Conservation (phyloP, 2,888 invertebrate species). For the Ametastegia equiseti region DNA sequence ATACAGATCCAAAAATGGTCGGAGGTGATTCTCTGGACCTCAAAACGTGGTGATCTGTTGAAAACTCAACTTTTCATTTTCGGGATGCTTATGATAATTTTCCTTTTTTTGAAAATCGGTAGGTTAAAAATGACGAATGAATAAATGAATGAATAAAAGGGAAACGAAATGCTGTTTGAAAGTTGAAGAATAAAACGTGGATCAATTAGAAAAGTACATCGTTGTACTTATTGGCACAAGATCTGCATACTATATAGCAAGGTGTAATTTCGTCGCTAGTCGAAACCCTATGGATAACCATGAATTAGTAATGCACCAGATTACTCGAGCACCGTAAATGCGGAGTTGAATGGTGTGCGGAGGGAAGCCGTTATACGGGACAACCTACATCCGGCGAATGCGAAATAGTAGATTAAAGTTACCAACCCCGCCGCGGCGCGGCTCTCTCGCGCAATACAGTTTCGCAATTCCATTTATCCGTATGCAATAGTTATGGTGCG, state of each 20-base stretch:
- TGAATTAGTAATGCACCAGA: background rate
- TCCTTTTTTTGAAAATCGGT: too few relatives aligned
- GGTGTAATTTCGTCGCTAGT: background rate
- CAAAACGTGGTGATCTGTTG: too few relatives aligned
- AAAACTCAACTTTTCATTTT: too few relatives aligned
- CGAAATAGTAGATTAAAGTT: conserved; percentile 59
- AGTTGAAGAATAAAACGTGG: too few relatives aligned
- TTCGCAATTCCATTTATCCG: conserved; percentile 67
- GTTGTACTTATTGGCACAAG: background rate
- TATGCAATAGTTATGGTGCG: conserved; percentile 65
- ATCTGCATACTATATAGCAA: background rate
- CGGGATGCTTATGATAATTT: too few relatives aligned
- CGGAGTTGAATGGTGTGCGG: background rate
- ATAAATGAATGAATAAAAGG: too few relatives aligned
- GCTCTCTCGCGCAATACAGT: conserved; percentile 55
- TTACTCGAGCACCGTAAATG: conserved; percentile 1
- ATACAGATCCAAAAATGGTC: too few relatives aligned
- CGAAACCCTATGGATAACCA: background rate
- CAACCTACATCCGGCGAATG: background rate
- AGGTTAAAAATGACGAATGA: too few relatives aligned
- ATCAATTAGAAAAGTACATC: too few relatives aligned
- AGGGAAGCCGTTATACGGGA: background rate
- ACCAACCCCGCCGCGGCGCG: conserved; percentile 48
- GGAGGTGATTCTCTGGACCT: too few relatives aligned
- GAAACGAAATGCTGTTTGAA: too few relatives aligned